Percentiles rank a stretch among this genome's conserved stretches.
Evolutionary conservation across 2,888 invertebrate species (phyloP).

Genomic region (Cantharis flavilabris): DNA sequence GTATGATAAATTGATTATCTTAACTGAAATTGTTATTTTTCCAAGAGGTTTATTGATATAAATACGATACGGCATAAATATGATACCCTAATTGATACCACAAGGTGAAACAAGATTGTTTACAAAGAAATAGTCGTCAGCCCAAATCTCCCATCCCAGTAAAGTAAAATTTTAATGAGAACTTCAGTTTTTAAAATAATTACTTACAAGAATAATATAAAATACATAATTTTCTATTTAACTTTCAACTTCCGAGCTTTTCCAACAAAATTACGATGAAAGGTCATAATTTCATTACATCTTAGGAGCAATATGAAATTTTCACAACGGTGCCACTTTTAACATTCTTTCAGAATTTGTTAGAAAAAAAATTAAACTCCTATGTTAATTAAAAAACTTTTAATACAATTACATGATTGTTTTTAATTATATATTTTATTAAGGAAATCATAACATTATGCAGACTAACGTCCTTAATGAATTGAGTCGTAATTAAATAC

Average conservation of each 20-base stretch:
- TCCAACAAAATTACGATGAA: neutral
- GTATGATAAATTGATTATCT: neutral
- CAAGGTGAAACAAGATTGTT: neutral
- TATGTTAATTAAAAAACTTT: neutral
- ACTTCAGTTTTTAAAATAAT: too few relatives aligned
- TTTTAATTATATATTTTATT: neutral
- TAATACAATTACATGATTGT: neutral
- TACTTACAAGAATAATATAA: neutral
- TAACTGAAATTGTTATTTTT: neutral
- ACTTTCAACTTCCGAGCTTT: neutral
- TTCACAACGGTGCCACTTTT: neutral
- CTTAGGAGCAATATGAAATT: neutral
- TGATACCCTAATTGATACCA: too few relatives aligned
- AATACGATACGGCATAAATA: too few relatives aligned
- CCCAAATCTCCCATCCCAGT: neutral
- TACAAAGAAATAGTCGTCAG: neutral
- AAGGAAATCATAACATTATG: neutral
- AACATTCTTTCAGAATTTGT: neutral
- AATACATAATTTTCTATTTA: neutral
- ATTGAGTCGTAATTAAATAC: neutral
- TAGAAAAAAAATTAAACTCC: neutral
- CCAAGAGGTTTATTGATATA: neutral
- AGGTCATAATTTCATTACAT: neutral
- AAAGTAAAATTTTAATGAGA: too few relatives aligned
- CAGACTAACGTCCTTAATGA: neutral